phyloP scores from a whole-genome alignment of 1,140 invertebrate species.

The Drosophila parabipectinata region DNA sequence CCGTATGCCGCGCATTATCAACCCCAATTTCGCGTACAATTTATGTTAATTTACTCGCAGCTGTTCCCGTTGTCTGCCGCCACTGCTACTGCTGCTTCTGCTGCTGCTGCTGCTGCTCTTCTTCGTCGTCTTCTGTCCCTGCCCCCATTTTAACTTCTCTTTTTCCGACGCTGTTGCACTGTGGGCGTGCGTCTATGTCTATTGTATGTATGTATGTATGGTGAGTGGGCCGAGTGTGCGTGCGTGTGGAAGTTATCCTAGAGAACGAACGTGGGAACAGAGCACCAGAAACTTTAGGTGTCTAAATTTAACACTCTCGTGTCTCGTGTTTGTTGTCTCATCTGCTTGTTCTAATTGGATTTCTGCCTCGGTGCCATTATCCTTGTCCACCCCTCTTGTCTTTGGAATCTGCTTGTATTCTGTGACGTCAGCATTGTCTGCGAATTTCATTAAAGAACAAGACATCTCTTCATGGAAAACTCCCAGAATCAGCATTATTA shows the following conservation, averaged over 20 bases:
- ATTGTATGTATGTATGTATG: slow-evolving; percentile 3
- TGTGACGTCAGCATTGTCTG: slow-evolving; percentile 57
- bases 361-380: slow-evolving; percentile 23
- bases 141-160: slow-evolving; percentile 43
- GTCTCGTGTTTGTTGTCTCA: slow-evolving; percentile 32
- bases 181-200: slow-evolving; percentile 40
- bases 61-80: slow-evolving; percentile 41
- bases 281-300: slow-evolving; percentile 26
- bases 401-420: slow-evolving; percentile 2
- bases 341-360: slow-evolving; percentile 41
- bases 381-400: slow-evolving; percentile 6
- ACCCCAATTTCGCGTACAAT: slow-evolving; percentile 52
- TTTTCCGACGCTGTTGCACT: slow-evolving; percentile 64
- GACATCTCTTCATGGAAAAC: too few relatives aligned
- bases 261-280: slow-evolving; percentile 49
- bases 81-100: slow-evolving; percentile 8
- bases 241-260: slow-evolving; percentile 64
- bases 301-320: slow-evolving; percentile 63
- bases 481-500: too few relatives aligned
- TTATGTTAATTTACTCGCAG: slow-evolving; percentile 55
- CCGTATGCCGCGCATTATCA: slow-evolving; percentile 43
- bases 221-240: slow-evolving; percentile 6
- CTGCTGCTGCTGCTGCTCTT: slow-evolving; percentile 21
- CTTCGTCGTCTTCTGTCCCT: slow-evolving; percentile 33
- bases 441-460: not conserved